These are phyloP conservation scores for Lamprologus lemairii DNA, from an alignment of 2,113 vertebrate species.

Conservation along the genomic window DNA sequence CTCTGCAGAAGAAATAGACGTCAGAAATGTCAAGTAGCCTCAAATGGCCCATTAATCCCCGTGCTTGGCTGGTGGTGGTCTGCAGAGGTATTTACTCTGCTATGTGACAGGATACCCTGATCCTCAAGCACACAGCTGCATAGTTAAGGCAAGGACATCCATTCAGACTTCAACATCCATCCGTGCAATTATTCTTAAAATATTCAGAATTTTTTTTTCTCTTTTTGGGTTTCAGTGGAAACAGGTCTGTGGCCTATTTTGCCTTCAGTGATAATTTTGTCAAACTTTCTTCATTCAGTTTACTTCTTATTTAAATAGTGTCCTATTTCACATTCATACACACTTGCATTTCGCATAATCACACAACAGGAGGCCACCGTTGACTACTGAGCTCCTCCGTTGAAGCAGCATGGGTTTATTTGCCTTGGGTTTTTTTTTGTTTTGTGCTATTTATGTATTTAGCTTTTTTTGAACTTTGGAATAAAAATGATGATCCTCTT, in stretches of 20 bases:
- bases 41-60: slow-evolving; percentile 44
- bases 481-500: background rate
- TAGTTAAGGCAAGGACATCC: background rate
- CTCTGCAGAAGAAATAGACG: background rate
- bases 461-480: background rate
- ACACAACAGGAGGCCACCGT: background rate
- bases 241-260: slow-evolving; percentile 7
- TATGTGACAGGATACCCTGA: slow-evolving; percentile 18
- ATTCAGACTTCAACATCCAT: background rate
- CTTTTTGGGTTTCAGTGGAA: background rate
- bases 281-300: background rate
- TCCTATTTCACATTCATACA: background rate
- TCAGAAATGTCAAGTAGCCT: slow-evolving; percentile 51
- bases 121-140: background rate
- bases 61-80: slow-evolving; percentile 10
- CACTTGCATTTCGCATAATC: background rate
- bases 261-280: background rate
- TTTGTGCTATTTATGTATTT: background rate
- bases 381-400: background rate
- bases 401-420: background rate
- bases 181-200: background rate
- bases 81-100: slow-evolving; percentile 29
- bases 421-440: background rate
- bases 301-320: background rate
- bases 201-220: background rate